Base-by-base conservation (phyloP, 2,797 vertebrate species). In the Aphelocoma californica region DNA sequence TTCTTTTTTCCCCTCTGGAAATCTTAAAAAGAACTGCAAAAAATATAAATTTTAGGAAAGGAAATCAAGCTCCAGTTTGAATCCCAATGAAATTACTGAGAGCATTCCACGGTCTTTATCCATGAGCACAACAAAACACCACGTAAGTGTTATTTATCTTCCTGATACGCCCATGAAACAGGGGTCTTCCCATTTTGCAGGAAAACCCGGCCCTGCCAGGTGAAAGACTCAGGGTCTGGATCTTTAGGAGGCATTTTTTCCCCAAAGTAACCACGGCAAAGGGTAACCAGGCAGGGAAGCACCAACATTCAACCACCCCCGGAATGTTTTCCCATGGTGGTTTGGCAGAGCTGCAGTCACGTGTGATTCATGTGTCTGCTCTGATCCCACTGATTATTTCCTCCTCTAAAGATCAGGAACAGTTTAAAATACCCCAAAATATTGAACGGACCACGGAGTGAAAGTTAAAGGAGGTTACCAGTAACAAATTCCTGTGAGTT, bases 21-120 rank as follows among this genome's bases (percentile, higher is more conserved):
- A 77, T 85, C 69, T 90, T 92, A 81, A 90, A 91, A 69, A 84
- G 70, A 71, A 44, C 47, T 58, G 65, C 42, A 67, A 67, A 70
- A 92, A 61, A 70, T 78, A 67, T 67, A 93, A 94, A 96, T 91
- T 78, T 93, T n/a, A 70, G 38, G 86, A 61, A 95, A 81, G 81
- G 74, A 86, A 65, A 86, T 96, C 91, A 86, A 91, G 53, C 36
- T 77, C 23, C 16, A 13, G 24, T 71, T 90, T 94, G 82, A 95
- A 83, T 94, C 72, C 57, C 36, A 75, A 18, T 73, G 34, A 79
- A 81, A 67, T 90, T 77, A 77, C 73, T 70, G 61, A 79, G 5
- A 69, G 34, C 12, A 32, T 90, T 70, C 32, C 26, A 47, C 12
- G 24, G 48, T 14, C 31, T 56, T 83, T 32, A 48, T 21, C 57